A percentile compares a stretch with the other conserved stretches of the same genome.
These are phyloP conservation scores for Drosophila funebris DNA, from an alignment of 1,140 invertebrate genomes.

Conservation along the genomic window DNA sequence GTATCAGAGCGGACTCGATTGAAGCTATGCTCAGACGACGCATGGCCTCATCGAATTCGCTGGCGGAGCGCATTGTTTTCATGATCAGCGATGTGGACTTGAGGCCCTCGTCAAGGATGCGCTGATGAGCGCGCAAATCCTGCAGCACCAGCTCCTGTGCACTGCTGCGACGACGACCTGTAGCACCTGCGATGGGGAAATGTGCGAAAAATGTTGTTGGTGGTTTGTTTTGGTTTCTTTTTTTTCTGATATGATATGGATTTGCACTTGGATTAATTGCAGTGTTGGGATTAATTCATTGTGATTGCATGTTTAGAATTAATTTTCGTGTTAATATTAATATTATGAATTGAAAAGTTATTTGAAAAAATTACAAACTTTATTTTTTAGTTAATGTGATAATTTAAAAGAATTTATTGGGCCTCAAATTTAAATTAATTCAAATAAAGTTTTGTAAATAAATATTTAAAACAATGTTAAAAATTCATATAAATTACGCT, in stretches of 20 bases:
- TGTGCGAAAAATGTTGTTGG: constrained; percentile 79
- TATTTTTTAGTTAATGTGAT: no score
- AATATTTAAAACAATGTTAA: no score
- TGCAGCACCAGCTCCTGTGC: constrained; percentile 71
- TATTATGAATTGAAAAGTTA: neutral
- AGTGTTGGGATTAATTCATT: constrained; percentile 4
- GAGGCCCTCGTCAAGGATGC: constrained; percentile 74
- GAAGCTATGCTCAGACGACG: constrained; percentile 78
- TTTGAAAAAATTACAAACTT: no score
- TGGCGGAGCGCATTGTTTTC: constrained; percentile 79
- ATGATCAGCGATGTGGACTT: constrained; percentile 83
- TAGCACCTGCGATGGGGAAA: constrained; percentile 52
- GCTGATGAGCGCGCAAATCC: constrained; percentile 74
- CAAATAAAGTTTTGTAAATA: no score
- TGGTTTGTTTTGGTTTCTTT: constrained; percentile 51
- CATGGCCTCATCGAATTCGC: constrained; percentile 83
- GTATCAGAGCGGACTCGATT: constrained; percentile 67
- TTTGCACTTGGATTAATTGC: constrained; percentile 42
- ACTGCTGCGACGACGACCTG: constrained; percentile 54
- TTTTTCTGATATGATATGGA: constrained; percentile 29
- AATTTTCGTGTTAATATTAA: neutral
- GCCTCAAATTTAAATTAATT: no score
- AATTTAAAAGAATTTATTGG: no score
- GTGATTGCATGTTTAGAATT: neutral
- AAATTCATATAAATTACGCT: no score